Base-by-base conservation (phyloP, 2,113 vertebrate genomes). In the Datnioides undecimradiatus region DNA sequence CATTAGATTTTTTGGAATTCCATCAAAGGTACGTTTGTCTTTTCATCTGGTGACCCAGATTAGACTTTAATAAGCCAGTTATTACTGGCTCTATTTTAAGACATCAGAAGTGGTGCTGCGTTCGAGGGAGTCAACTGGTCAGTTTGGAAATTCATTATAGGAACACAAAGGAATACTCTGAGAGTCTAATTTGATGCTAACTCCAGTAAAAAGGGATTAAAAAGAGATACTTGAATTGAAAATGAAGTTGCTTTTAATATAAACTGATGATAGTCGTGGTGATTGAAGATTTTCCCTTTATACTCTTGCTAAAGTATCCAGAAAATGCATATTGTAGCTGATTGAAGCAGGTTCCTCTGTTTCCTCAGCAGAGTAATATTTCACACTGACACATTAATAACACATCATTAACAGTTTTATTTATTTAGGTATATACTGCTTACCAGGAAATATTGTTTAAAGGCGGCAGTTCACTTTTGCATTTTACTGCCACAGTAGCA, bases 1-100 rank as follows among this genome's bases (percentile, higher is more conserved):
- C 7, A 27, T 3, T 49, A 31, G 36, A 54, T 71, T 73, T 73
- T 31, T 55, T 29, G 3, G 38, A 51, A 7, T 73, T 65, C 36
- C 52, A 83, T 80, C n/a, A 60, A 2, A 69, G 17, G 40, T 55
- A 33, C 10, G 63, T 55, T 82, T 84, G 14, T 70, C 46, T 51
- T 76, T 80, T 74, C 29, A 76, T 75, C n/a, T 17, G 9, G 8
- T 51, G 46, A 79, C 67, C 68, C 48, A 76, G 48, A 74, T 76
- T 51, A 49, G 52, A 45, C 54, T 70, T 58, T 29, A 73, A 64
- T 41, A 59, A 72, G 29, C 2, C 19, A 29, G 21, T 36, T 68
- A 40, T 45, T 63, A 55, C 73, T 77, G 66, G 66, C 65, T 77
- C 62, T 78, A 46, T 82, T 82, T 78, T 40, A 68, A 69, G 59